A percentile compares a stretch with the other conserved stretches of the same genome.
Evolutionary conservation across 2,113 vertebrate species (phyloP).

Genomic region (Alethe diademata): DNA sequence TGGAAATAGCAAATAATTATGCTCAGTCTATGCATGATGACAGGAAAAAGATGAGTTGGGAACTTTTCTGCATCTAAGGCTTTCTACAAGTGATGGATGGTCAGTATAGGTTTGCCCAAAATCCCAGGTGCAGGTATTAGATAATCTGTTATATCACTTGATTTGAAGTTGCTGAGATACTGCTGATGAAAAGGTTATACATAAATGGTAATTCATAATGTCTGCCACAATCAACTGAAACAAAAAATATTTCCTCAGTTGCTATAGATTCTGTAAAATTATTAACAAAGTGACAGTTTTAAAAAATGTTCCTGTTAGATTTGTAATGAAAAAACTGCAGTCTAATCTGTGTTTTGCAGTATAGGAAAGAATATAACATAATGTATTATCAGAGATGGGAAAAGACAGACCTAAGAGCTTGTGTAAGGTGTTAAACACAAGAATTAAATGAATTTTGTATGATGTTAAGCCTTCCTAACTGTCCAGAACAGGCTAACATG

Average conservation of each 20-base stretch:
- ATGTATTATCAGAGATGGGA: neutral
- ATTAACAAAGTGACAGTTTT: neutral
- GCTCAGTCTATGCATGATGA: neutral
- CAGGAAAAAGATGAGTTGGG: neutral
- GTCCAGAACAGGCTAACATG: neutral
- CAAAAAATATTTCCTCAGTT: neutral
- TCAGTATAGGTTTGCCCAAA: neutral
- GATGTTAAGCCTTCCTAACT: neutral
- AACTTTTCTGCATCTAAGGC: neutral
- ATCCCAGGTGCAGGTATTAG: neutral
- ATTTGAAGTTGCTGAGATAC: neutral
- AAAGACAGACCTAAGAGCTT: neutral
- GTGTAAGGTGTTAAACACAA: neutral
- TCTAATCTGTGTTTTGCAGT: neutral
- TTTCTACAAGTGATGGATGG: neutral
- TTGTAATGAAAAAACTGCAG: neutral
- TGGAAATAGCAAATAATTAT: neutral
- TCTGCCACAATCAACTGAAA: neutral
- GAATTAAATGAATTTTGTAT: neutral
- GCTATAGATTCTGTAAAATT: neutral
- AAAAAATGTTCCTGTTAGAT: neutral
- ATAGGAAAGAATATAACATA: neutral
- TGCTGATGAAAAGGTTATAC: neutral
- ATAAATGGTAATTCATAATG: neutral
- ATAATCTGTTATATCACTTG: neutral